Percentiles rank a stretch among this genome's conserved stretches.
These are phyloP conservation scores for Aleadryas rufinucha DNA, from an alignment of 2,113 vertebrate species.

Conservation along the genomic window DNA sequence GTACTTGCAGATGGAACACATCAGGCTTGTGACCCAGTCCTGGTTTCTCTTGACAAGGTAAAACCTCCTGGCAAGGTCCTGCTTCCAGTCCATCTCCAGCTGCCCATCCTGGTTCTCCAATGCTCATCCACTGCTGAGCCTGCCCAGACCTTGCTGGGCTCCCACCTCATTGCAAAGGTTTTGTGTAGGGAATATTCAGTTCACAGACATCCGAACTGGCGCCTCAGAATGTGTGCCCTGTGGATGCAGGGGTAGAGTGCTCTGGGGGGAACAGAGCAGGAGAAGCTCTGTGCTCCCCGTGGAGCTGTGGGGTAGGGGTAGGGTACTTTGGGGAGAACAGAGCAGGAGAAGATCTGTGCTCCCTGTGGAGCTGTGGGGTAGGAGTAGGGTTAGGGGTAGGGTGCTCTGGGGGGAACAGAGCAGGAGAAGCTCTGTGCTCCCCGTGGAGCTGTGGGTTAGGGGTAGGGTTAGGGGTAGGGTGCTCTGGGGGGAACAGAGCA, in stretches of 20 bases:
- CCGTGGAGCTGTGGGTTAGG: no score
- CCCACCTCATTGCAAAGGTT: not conserved
- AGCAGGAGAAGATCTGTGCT: no score
- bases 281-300: no score
- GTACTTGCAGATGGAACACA: fast-evolving
- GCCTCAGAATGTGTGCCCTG: fast-evolving
- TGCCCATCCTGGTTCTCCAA: fast-evolving
- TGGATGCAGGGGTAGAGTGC: not conserved
- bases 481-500: fast-evolving
- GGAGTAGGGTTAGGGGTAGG: no score
- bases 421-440: no score
- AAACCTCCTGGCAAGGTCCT: not conserved
- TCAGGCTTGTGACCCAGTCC: not conserved
- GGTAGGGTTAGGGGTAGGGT: no score
- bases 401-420: no score
- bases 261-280: not conserved
- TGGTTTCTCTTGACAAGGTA: fast-evolving
- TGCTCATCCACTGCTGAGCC: fast-evolving
- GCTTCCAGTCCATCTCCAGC: fast-evolving
- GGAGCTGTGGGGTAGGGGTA: no score
- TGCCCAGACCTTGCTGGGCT: not conserved
- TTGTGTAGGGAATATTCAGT: fast-evolving
- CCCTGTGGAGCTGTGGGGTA: no score
- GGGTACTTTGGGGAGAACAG: no score
- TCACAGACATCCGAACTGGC: fast-evolving